Evolutionary conservation across 1,140 invertebrate species (phyloP).

Genomic region (Megalopta genalis): DNA sequence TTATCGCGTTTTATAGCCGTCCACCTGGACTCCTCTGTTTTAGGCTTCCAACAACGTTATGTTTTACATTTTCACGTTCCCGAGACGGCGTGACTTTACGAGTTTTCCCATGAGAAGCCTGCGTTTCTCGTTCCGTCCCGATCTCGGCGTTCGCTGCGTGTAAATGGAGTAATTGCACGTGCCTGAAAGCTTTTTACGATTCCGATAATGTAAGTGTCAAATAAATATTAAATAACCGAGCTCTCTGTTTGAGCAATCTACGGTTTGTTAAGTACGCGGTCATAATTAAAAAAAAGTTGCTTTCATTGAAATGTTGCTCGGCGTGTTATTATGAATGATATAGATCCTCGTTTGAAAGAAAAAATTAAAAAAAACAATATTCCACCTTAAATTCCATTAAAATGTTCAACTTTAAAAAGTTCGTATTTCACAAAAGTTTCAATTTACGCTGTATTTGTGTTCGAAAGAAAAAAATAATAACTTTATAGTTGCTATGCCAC

Average conservation of each 20-base stretch:
- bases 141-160: neutral
- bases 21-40: slow-evolving; percentile 52
- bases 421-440: too few relatives aligned
- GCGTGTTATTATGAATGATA: too few relatives aligned
- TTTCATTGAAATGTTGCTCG: too few relatives aligned
- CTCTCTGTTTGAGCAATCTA: neutral
- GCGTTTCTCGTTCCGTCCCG: neutral
- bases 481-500: too few relatives aligned
- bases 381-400: too few relatives aligned
- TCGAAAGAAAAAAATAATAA: too few relatives aligned
- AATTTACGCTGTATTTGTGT: too few relatives aligned
- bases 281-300: too few relatives aligned
- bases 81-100: slow-evolving; percentile 4
- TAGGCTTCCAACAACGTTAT: slow-evolving; percentile 19
- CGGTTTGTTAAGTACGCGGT: neutral
- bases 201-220: slow-evolving; percentile 6
- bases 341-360: too few relatives aligned
- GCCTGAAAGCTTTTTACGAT: slow-evolving; percentile 35
- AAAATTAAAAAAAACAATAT: too few relatives aligned
- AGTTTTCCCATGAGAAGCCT: neutral
- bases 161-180: slow-evolving; percentile 1
- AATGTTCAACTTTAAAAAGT: too few relatives aligned
- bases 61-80: slow-evolving; percentile 43
- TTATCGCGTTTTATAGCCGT: slow-evolving; percentile 57
- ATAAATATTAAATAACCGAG: neutral